Conservation (phyloP, 2,797 vertebrate species). For the Glossophaga mutica region DNA sequence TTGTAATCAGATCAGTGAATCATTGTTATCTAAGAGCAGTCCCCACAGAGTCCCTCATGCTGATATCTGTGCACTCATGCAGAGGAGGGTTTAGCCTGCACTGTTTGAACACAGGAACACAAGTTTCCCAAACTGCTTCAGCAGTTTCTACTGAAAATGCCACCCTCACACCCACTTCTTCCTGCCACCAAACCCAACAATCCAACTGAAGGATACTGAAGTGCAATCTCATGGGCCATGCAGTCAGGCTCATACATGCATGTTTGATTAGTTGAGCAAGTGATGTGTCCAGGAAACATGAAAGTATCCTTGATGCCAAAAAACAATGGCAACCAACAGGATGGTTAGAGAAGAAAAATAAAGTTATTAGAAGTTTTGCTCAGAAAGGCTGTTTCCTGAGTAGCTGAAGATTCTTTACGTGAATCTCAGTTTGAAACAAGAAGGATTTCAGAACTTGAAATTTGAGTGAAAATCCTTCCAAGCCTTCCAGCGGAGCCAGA, state of each 20-base stretch:
- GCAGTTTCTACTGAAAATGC: neutral
- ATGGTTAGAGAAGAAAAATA: neutral
- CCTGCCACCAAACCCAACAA: neutral
- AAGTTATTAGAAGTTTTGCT: neutral
- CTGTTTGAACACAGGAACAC: neutral
- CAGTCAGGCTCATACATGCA: neutral
- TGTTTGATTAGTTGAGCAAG: neutral
- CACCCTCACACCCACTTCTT: neutral
- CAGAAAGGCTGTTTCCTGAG: neutral
- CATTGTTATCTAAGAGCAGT: neutral
- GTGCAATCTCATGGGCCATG: too few species aligned
- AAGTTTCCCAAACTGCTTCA: neutral
- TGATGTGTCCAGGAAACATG: neutral
- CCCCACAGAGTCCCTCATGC: neutral
- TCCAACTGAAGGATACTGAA: neutral
- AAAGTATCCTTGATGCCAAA: neutral
- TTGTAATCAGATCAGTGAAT: slow-evolving; percentile 43
- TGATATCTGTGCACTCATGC: neutral
- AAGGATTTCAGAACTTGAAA: neutral
- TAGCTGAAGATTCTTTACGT: neutral
- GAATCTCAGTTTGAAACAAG: neutral
- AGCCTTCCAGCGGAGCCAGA: neutral
- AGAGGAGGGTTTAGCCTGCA: neutral
- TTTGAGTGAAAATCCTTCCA: neutral
- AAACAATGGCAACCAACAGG: neutral